Conservation (phyloP, 1,140 invertebrate genomes). For the Venustaconcha ellipsiformis region DNA sequence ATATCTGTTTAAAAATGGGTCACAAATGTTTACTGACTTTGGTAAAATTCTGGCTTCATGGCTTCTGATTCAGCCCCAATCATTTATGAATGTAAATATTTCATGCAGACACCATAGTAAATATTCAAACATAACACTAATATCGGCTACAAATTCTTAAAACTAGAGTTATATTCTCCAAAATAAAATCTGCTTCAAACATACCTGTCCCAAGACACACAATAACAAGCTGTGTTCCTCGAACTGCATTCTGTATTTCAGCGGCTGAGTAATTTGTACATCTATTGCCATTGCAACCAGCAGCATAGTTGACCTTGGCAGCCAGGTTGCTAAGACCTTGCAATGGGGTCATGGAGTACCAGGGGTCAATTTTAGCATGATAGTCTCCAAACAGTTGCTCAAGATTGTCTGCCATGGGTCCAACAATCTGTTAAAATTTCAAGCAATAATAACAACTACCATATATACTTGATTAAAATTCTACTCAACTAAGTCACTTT, state of each 20-base stretch:
- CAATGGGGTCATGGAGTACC: constrained; percentile 56
- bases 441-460: too few species aligned
- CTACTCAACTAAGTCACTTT: too few species aligned
- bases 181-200: not conserved
- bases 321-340: constrained; percentile 46
- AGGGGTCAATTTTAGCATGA: constrained; percentile 42
- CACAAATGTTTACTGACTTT: too few species aligned
- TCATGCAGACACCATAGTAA: too few species aligned
- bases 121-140: too few species aligned
- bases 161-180: too few species aligned
- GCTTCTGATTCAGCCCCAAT: too few species aligned
- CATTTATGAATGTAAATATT: too few species aligned
- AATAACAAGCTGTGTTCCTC: constrained; percentile 52
- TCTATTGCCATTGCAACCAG: constrained; percentile 56
- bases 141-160: too few species aligned
- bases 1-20: too few species aligned
- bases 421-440: constrained; percentile 50
- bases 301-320: constrained; percentile 37
- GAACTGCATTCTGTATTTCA: constrained; percentile 49
- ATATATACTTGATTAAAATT: too few species aligned
- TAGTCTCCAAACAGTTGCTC: constrained; percentile 64
- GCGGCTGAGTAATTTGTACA: constrained; percentile 49
- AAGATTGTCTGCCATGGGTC: constrained; percentile 66
- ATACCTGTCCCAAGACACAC: constrained; percentile 67
- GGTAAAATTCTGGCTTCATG: too few species aligned